Conservation (phyloP, 2,888 invertebrate genomes). For the Agrochola lychnidis region DNA sequence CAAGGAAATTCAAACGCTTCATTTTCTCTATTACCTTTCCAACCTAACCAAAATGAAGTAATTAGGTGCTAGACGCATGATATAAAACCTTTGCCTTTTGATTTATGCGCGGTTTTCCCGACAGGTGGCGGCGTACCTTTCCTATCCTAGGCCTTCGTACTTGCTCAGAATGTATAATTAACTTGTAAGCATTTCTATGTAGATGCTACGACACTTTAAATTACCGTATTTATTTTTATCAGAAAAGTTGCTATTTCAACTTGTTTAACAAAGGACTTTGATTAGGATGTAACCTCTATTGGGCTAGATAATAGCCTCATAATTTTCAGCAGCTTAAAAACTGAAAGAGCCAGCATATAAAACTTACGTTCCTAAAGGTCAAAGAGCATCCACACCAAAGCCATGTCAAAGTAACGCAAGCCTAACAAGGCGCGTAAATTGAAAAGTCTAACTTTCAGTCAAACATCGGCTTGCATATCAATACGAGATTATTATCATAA, state of each 20-base stretch:
- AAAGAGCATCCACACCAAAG: slow-evolving; percentile 20
- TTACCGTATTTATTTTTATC: not conserved
- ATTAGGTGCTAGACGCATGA: not conserved
- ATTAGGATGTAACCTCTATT: no score
- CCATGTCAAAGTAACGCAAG: slow-evolving; percentile 20
- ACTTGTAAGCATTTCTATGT: not conserved
- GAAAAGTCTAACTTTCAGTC: slow-evolving; percentile 38
- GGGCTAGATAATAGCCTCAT: not conserved
- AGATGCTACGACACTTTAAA: not conserved
- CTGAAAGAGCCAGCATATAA: not conserved
- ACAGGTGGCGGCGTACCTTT: slow-evolving; percentile 21
- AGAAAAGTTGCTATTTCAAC: no score
- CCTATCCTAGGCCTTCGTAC: not conserved
- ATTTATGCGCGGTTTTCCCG: slow-evolving; percentile 15
- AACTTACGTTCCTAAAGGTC: not conserved
- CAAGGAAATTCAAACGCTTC: not conserved
- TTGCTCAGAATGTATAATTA: slow-evolving; percentile 16
- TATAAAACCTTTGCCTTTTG: slow-evolving; percentile 13
- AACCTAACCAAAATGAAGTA: not conserved
- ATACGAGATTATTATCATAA: slow-evolving; percentile 45
- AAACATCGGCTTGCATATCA: slow-evolving; percentile 55
- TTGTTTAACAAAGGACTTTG: no score
- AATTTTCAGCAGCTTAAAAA: not conserved
- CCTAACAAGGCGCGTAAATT: slow-evolving; percentile 30
- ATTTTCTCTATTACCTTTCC: not conserved